phyloP scores from a whole-genome alignment of 2,113 vertebrate species.

The Neogale vison region DNA sequence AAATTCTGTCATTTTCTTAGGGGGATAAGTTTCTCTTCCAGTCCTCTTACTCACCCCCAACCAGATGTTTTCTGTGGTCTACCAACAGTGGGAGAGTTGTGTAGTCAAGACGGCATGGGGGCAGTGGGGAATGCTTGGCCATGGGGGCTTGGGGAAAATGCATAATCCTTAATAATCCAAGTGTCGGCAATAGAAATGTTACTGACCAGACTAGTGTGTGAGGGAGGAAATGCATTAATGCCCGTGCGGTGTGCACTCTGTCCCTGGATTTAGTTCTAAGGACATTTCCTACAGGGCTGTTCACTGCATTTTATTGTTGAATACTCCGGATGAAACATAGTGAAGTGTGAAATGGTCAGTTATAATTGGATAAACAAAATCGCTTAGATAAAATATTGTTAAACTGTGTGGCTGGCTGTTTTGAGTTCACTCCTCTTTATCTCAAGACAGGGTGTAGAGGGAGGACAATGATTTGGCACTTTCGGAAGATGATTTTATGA shows the following conservation, averaged over 20 bases:
- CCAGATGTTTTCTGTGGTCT: background rate
- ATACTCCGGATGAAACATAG: background rate
- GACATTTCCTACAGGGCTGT: background rate
- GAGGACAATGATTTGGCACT: background rate
- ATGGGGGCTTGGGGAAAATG: background rate
- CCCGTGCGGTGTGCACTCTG: background rate
- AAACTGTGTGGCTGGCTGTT: background rate
- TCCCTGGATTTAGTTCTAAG: background rate
- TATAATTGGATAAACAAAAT: slow-evolving; percentile 41
- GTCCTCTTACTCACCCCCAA: background rate
- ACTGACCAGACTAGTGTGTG: background rate
- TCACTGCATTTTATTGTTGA: background rate
- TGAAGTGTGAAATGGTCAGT: slow-evolving; percentile 56
- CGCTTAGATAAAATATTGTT: background rate
- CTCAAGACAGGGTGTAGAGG: background rate
- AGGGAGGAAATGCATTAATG: background rate
- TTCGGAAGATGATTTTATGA: background rate
- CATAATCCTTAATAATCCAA: background rate
- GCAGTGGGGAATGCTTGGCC: no score
- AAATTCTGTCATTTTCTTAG: background rate
- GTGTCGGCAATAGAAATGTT: background rate
- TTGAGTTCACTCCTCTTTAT: slow-evolving; percentile 1
- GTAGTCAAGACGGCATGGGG: accelerated
- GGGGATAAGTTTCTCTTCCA: no score
- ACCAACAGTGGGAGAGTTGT: no score